phyloP scores from a whole-genome alignment of 2,888 invertebrate species.

The Hydrotaea cyrtoneurina region DNA sequence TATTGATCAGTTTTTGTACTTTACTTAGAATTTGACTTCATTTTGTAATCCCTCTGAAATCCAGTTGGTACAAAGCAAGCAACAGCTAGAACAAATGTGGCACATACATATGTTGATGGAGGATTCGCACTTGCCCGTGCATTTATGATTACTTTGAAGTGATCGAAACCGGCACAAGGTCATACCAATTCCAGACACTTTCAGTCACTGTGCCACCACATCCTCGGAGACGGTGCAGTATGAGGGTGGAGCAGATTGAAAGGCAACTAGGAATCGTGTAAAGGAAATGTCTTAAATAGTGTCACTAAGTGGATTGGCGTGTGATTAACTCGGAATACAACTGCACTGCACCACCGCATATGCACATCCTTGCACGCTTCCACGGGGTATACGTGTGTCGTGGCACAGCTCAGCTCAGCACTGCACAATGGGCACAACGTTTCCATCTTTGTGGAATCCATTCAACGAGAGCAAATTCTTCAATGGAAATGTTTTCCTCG shows the following conservation, averaged over 20 bases:
- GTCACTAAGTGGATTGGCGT: conserved; percentile 66
- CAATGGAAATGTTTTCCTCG: conserved; percentile 6
- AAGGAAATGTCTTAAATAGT: conserved; percentile 64
- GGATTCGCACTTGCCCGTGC: no score
- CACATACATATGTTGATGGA: no score
- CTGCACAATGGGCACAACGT: conserved; percentile 9
- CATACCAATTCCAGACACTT: no score
- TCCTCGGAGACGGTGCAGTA: not conserved
- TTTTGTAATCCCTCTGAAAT: no score
- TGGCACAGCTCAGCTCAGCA: not conserved
- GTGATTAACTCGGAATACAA: conserved; percentile 64
- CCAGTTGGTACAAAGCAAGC: no score
- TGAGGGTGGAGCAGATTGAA: conserved; percentile 18
- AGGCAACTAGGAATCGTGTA: conserved; percentile 25
- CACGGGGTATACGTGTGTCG: not conserved
- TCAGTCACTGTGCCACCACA: not conserved
- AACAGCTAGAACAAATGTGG: no score
- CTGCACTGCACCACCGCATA: not conserved
- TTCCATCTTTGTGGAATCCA: conserved; percentile 12
- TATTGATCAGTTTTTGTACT: no score
- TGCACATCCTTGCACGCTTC: no score
- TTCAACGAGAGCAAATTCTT: not conserved
- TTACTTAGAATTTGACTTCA: no score
- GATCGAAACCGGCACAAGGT: no score
- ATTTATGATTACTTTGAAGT: no score